phyloP scores from a whole-genome alignment of 2,888 invertebrate genomes.

The Xestoiulus laeticollis region DNA sequence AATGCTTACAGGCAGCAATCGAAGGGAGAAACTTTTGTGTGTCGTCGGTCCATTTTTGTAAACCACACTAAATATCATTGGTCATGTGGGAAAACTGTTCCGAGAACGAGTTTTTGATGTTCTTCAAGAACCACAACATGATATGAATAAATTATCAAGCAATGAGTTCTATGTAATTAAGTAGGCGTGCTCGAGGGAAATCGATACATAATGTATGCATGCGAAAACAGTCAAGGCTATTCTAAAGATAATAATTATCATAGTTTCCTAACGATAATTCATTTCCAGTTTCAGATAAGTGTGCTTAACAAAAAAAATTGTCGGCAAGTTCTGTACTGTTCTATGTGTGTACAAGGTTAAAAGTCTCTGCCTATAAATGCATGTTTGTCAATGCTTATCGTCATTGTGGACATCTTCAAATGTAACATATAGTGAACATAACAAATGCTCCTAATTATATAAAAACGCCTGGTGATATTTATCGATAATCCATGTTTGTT shows the following conservation, averaged over 20 bases:
- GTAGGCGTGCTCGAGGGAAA: conserved; percentile 6
- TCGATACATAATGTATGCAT: background rate
- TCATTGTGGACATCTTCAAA: background rate
- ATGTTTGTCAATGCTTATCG: background rate
- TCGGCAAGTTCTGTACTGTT: background rate
- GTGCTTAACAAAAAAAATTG: background rate
- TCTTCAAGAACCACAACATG: background rate
- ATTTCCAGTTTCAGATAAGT: background rate
- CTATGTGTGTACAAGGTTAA: background rate
- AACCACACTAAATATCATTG: background rate
- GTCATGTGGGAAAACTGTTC: background rate
- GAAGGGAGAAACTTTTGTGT: background rate
- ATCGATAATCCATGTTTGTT: background rate
- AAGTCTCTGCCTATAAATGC: background rate
- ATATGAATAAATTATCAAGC: conserved; percentile 20
- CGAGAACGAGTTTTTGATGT: background rate
- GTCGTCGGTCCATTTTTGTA: background rate
- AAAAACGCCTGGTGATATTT: background rate
- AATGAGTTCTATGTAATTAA: conserved; percentile 7
- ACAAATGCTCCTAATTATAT: background rate
- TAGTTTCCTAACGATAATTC: conserved; percentile 18
- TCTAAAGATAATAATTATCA: conserved; percentile 38
- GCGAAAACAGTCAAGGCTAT: background rate
- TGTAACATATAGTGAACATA: background rate
- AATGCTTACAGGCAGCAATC: background rate